phyloP scores from a whole-genome alignment of 2,888 invertebrate species.

The Sclerodermus sp. region DNA sequence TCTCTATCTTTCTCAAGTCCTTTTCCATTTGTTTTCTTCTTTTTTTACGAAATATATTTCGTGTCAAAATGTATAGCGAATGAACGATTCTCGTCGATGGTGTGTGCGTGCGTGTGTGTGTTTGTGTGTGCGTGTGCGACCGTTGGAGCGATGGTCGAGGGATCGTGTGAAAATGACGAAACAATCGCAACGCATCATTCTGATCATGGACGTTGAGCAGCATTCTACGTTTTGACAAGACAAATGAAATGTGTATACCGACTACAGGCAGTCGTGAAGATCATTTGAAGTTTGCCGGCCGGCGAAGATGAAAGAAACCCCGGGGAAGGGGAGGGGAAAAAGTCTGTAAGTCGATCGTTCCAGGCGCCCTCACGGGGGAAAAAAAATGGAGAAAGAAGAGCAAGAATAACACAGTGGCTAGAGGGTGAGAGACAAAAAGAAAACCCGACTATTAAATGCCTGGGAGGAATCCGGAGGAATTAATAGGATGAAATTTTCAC shows the following conservation, averaged over 20 bases:
- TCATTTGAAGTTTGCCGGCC: conserved; percentile 35
- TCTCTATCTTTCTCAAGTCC: too few species aligned
- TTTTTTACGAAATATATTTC: too few species aligned
- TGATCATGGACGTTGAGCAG: neutral
- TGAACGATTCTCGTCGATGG: too few species aligned
- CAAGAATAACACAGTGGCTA: neutral
- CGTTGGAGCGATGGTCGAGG: too few species aligned
- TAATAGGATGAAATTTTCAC: too few species aligned
- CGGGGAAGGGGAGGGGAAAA: conserved; percentile 12
- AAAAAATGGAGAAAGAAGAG: conserved; percentile 10
- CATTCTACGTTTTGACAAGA: conserved; percentile 27
- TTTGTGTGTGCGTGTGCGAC: too few species aligned
- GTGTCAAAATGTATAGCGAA: too few species aligned
- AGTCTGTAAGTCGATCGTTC: conserved; percentile 34
- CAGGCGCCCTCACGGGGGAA: conserved; percentile 17
- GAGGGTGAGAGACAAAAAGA: conserved; percentile 2
- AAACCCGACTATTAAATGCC: conserved; percentile 18
- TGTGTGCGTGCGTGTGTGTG: too few species aligned
- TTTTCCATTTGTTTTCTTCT: too few species aligned
- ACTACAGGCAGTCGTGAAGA: conserved; percentile 35
- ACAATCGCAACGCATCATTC: too few species aligned
- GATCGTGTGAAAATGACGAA: too few species aligned
- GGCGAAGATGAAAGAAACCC: conserved; percentile 43
- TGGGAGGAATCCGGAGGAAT: neutral
- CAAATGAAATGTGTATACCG: conserved; percentile 39